Evolutionary conservation across 2,888 invertebrate species (phyloP), one percentile per base, ranked within the genome.

Genomic region (Mimumesa dahlbomi): DNA sequence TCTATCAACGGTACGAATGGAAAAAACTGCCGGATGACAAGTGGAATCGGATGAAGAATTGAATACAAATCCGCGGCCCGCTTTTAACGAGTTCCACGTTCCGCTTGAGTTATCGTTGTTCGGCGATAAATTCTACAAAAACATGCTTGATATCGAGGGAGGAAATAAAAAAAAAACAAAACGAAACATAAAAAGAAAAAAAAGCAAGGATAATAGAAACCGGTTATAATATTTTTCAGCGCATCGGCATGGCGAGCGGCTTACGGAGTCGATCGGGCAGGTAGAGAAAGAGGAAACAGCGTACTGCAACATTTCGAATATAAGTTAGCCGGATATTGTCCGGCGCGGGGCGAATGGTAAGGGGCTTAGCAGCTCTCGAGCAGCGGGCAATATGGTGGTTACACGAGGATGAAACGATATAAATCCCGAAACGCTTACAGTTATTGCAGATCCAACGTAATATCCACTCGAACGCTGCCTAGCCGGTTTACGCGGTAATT

Each of bases 381-480:
- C 66, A 62, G 36, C 49, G 48, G 34, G 63, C 78, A 77, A 79
- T 79, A 79, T 74, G 71, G 76, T 63, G 74, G 68, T 79, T 64
- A 68, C 77, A 63, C 68, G 62, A 54, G 71, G 73, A 70, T 68
- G 59, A 79, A 70, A 75, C 73, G 75, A 79, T 79, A 79, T 79
- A 79, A 79, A 79, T 79, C 75, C 75, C 54, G 66, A 81, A 77
- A 79, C 75, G 79, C 77, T 79, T 73, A 75, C 81, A 79, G 79
- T 79, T 79, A 79, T 79, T 78, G 75, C 68, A 65, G 70, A 75
- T 81, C 54, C 75, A 62, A 45, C 62, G 77, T 75, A 81, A 79
- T 78, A 79, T 78, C 78, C 66, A 79, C 68, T 79, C 67, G 67
- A 75, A 70, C 67, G 58, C 43, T 56, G 48, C 36, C 19, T 52